phyloP scores from a whole-genome alignment of 1,140 invertebrate species.

The Procambarus clarkii region DNA sequence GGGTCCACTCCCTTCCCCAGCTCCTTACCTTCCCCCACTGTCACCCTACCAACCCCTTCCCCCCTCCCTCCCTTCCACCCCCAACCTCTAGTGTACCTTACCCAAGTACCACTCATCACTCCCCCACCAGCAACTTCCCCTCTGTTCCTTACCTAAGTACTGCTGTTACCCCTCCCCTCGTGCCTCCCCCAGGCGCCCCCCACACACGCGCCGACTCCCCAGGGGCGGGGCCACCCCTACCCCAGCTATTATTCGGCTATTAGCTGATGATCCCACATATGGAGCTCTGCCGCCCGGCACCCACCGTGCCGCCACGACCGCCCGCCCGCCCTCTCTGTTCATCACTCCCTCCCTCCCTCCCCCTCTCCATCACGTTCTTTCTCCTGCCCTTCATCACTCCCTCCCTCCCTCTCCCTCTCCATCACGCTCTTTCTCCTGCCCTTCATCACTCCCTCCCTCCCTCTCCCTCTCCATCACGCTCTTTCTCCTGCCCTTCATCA shows the following conservation, averaged over 20 bases:
- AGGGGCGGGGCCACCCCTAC: slow-evolving; percentile 23
- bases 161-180: not conserved
- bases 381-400: not conserved
- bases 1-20: no score
- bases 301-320: slow-evolving; percentile 6
- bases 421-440: not conserved
- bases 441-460: not conserved
- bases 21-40: no score
- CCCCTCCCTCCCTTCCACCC: no score
- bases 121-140: not conserved
- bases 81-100: no score
- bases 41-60: no score
- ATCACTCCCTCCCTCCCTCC: slow-evolving; percentile 5
- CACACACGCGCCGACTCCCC: slow-evolving; percentile 44
- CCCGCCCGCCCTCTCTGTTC: no score
- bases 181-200: not conserved
- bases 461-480: not conserved
- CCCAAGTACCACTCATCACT: not conserved
- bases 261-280: slow-evolving; percentile 63
- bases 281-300: slow-evolving; percentile 27
- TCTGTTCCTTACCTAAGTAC: not conserved
- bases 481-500: no score
- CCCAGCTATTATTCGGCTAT: slow-evolving; percentile 62
- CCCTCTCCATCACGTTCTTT: not conserved
- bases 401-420: not conserved